These are phyloP conservation scores for Mus spretus DNA, from an alignment of 2,797 vertebrate species.

Conservation along the genomic window DNA sequence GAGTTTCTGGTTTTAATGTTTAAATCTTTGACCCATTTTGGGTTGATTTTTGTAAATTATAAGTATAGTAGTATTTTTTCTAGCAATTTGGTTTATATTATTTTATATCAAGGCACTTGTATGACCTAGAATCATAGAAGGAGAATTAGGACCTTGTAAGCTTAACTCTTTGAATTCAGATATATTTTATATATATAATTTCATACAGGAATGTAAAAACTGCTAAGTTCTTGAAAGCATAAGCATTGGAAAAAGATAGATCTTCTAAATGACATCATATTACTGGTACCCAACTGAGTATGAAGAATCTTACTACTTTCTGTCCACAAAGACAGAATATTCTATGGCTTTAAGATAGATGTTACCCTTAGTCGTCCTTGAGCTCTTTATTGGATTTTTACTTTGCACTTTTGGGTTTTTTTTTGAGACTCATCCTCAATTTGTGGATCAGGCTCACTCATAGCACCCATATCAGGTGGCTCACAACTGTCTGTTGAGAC, in stretches of 20 bases:
- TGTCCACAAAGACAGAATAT: neutral
- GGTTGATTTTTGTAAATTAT: constrained; percentile 29
- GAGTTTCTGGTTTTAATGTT: neutral
- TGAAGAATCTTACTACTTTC: constrained; percentile 30
- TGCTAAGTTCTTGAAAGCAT: neutral
- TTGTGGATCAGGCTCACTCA: neutral
- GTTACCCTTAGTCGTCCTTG: neutral
- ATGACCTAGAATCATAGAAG: neutral
- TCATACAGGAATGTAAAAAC: constrained; percentile 36
- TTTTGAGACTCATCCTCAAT: neutral
- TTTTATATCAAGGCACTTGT: constrained; percentile 38
- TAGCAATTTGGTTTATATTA: neutral
- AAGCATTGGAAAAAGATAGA: neutral
- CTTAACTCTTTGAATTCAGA: neutral
- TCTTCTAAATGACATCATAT: constrained; percentile 23
- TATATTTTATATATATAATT: constrained; percentile 16
- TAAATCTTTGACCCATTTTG: neutral
- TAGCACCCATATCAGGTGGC: neutral
- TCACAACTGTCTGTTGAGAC: neutral
- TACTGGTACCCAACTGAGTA: neutral
- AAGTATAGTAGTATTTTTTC: constrained; percentile 13
- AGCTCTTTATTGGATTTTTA: constrained; percentile 40
- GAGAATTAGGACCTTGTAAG: neutral
- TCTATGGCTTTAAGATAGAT: constrained; percentile 36
- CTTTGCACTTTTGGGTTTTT: neutral